Base-by-base conservation (phyloP, 92 coral and sea anemone genomes). In the Plumapathes pennacea region DNA sequence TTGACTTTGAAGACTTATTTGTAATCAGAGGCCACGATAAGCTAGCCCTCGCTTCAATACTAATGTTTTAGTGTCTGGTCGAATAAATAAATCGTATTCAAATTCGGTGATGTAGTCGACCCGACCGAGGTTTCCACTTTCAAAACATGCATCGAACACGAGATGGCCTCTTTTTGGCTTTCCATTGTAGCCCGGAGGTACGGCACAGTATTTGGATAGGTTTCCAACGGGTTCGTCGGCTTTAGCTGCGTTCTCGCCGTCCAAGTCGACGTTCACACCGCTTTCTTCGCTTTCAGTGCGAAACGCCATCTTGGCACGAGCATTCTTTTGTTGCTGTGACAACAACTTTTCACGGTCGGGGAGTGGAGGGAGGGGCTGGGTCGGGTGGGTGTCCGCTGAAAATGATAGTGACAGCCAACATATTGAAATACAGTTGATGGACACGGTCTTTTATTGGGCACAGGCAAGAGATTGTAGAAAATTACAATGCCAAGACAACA, bases 21-120 rank as follows among this genome's bases (percentile, higher is more conserved):
- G n/a, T n/a, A n/a, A n/a, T n/a, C n/a, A n/a, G n/a, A n/a, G n/a
- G n/a, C n/a, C n/a, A n/a, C n/a, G n/a, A n/a, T n/a, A n/a, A n/a
- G n/a, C n/a, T n/a, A n/a, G n/a, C n/a, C n/a, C n/a, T n/a, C n/a
- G n/a, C n/a, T n/a, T n/a, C n/a, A n/a, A n/a, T n/a, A n/a, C n/a
- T n/a, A n/a, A n/a, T n/a, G n/a, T n/a, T n/a, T n/a, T n/a, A 47
- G 99, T 91, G 50, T 94, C 99, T 4, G 99, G 99, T 4, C 99
- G 96, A 43, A 94, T 69, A 77, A 94, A 94, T 67, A 94, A 68
- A 67, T 94, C 99, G 55, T 88, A 88, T 40, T 94, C 99, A 65
- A 89, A 94, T 4, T 94, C 96, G 5, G 89, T 85, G 38, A 94
- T 94, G 74, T 74, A 89, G 54, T 94, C 99, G 25, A 94, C 99